Base-by-base conservation (phyloP, 2,888 invertebrate species). In the Periphyllus acericola region DNA sequence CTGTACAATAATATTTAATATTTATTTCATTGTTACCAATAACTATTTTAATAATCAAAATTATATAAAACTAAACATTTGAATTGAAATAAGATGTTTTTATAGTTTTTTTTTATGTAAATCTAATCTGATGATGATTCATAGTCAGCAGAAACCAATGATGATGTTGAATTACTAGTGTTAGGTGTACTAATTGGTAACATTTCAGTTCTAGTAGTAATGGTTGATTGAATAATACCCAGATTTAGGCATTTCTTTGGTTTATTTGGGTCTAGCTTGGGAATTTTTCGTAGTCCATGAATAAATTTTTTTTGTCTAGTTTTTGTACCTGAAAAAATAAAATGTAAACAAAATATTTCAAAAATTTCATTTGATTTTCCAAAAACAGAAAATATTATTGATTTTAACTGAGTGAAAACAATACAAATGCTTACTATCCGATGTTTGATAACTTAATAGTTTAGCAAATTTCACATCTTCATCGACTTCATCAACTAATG, bases 401-500 rank as follows among this genome's bases (percentile, higher is more conserved):
- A 46, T 46, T 46, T 46, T 11, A 46, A 46, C 14, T 46, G 3
- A 14, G 11, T 46, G 14, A 68, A 19, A 80, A 34, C n/a, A 79
- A 79, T n/a, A 71, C 75, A 1, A 60, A 89, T 55, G 14, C 78
- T 72, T 83, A 90, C 90, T 89, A 83, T 85, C 89, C 36, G 89
- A 89, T 55, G 90, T 89, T 76, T 90, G 89, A 72, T 89, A 89
- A 76, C 89, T 89, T 21, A 90, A 93, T 8, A 98, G 92, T 0
- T 95, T 93, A 0, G 98, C 98, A 92, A 97, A 93, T 91, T 94
- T 94, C 84, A 94, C 93, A 91, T 98, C 98, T 89, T 97, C 96
- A 84, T 95, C 94, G 34, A 93, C 93, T 92, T 98, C 98, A 1
- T 95, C 94, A 0, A 98, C 92, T 8, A 98, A 93, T 17, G 93